phyloP scores from a whole-genome alignment of 1,140 invertebrate genomes.

The Cataglyphis hispanica region DNA sequence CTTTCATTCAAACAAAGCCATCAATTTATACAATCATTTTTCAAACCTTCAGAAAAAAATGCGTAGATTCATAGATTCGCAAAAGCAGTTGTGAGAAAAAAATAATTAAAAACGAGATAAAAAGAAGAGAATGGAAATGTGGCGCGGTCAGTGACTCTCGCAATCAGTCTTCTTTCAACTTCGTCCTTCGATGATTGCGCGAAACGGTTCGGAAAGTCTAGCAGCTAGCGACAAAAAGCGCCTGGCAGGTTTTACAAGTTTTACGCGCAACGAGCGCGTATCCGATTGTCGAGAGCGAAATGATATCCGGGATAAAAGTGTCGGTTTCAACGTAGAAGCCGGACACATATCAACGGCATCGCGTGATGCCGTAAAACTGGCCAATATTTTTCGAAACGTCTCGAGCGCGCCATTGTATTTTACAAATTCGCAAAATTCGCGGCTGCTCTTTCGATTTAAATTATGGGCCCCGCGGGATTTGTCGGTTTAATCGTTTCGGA shows the following conservation, averaged over 20 bases:
- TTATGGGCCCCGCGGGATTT: conserved; percentile 18
- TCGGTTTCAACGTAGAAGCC: neutral
- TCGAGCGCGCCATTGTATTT: conserved; percentile 29
- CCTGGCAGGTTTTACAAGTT: conserved; percentile 45
- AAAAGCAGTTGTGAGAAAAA: conserved; percentile 16
- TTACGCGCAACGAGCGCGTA: conserved; percentile 59
- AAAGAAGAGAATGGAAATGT: neutral
- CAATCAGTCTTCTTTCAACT: neutral
- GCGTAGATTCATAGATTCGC: too few relatives aligned
- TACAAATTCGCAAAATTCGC: conserved; percentile 28
- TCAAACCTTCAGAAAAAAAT: neutral
- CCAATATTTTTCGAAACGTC: conserved; percentile 57
- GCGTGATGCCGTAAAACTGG: conserved; percentile 54
- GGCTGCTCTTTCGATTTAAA: neutral
- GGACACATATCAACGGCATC: neutral
- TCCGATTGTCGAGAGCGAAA: conserved; percentile 53
- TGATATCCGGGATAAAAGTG: conserved; percentile 56
- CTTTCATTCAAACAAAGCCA: neutral
- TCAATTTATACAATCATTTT: conserved; percentile 18
- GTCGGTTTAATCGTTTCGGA: conserved; percentile 47
- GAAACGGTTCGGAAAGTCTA: conserved; percentile 4
- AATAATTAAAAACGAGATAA: conserved; percentile 13
- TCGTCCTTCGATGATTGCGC: neutral
- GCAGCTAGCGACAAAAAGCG: neutral
- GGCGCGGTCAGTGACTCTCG: conserved; percentile 3